Percentiles rank a stretch among this genome's conserved stretches.
phyloP scores from a whole-genome alignment of 2,113 vertebrate genomes.

The Bufo bufo region DNA sequence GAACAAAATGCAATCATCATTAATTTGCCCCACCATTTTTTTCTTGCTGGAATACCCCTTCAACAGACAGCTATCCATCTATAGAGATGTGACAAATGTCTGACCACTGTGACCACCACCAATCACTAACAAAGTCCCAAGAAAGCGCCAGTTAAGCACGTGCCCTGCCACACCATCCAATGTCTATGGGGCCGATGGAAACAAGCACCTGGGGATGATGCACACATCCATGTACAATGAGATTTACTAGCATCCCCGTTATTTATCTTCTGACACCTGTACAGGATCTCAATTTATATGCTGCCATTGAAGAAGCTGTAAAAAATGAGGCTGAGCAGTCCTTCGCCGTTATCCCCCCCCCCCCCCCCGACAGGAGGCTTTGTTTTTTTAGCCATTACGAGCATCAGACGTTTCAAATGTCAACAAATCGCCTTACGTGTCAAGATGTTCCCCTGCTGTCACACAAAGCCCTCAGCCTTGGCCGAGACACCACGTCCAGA shows the following conservation, averaged over 20 bases:
- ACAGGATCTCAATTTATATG: background rate
- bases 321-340: background rate
- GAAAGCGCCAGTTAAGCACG: too few relatives aligned
- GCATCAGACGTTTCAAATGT: background rate
- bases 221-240: background rate
- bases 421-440: background rate
- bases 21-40: too few relatives aligned
- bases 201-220: background rate
- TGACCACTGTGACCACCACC: too few relatives aligned
- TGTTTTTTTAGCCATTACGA: background rate
- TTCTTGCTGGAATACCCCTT: too few relatives aligned
- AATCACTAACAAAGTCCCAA: too few relatives aligned
- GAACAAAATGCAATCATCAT: too few relatives aligned
- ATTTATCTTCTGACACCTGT: background rate
- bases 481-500: background rate
- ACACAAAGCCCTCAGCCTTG: background rate
- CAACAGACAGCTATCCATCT: too few relatives aligned
- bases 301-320: background rate
- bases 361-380: background rate
- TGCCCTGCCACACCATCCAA: too few relatives aligned
- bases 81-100: too few relatives aligned
- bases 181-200: too few relatives aligned
- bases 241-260: background rate
- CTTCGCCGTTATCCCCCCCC: too few relatives aligned
- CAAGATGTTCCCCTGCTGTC: conserved; percentile 14